phyloP scores from a whole-genome alignment of 2,113 vertebrate genomes.

The Myxocyprinus asiaticus region DNA sequence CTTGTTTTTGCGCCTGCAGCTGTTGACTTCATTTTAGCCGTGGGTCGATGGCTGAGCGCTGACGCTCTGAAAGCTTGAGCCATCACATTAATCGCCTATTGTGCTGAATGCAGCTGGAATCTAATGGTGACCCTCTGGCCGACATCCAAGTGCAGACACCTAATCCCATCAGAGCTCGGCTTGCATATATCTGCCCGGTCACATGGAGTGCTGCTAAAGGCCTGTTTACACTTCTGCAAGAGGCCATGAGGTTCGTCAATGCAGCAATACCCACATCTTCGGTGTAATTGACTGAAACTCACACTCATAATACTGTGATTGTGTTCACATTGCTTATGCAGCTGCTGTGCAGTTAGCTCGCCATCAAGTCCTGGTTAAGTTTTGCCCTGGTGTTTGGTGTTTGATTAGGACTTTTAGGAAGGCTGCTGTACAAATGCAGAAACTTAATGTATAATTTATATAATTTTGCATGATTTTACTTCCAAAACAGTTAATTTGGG shows the following conservation, averaged over 20 bases:
- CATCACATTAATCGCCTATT: slow-evolving; percentile 77
- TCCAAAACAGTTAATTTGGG: not conserved
- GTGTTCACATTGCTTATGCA: not conserved
- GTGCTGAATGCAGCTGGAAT: slow-evolving; percentile 81
- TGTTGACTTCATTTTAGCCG: slow-evolving; percentile 84
- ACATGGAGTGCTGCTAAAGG: slow-evolving; percentile 65
- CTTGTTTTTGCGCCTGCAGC: slow-evolving; percentile 74
- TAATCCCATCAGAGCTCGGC: slow-evolving; percentile 65
- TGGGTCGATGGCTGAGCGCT: slow-evolving; percentile 77
- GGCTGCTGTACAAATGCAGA: not conserved
- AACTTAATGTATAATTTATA: not conserved
- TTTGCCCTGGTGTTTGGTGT: not conserved
- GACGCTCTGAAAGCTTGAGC: slow-evolving; percentile 80
- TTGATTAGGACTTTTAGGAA: not conserved
- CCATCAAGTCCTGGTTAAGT: not conserved
- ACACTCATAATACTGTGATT: too few species aligned
- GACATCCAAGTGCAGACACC: slow-evolving; percentile 68
- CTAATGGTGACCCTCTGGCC: slow-evolving; percentile 80
- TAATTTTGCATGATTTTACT: too few species aligned
- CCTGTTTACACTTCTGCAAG: slow-evolving; percentile 53
- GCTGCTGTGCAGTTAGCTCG: not conserved
- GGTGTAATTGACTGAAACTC: not conserved
- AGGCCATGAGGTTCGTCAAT: slow-evolving; percentile 51
- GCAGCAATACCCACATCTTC: not conserved
- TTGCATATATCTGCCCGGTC: slow-evolving; percentile 60